Evolutionary conservation across 1,140 invertebrate species (phyloP), one percentile per base, ranked within the genome.

Genomic region (Orussus abietinus): DNA sequence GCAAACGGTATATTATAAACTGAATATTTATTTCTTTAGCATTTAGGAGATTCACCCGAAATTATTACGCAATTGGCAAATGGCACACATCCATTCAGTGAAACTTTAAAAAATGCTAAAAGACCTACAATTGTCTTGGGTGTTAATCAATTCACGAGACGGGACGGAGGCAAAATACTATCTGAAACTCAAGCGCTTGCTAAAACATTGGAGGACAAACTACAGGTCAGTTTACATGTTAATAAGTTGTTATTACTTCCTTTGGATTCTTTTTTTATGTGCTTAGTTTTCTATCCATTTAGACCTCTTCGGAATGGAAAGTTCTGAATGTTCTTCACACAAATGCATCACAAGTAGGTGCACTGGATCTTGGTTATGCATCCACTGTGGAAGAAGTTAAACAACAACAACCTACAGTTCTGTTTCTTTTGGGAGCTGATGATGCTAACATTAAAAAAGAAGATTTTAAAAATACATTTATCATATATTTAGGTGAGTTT

Each of bases 351-450:
- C 93, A 98, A 79, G 93, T 96, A 33, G 96, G 92, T 33, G 96
- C 97, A 18, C 76, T 98, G 32, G 97, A 99, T 76, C 66, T 98
- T 35, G 96, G 96, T 22, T 98, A 95, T 74, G 82, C 84, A 50
- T 78, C 92, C 3, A 87, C 90, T 12, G 78, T 88, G 5, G 79
- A 84, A 15, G 75, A 75, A 42, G 78, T 86, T n/a, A 70, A 84
- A 19, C 69, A 86, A 43, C 61, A 70, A 35, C 77, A 84, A 47
- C 88, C 92, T 0, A 84, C 87, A 63, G 81, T 98, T 19, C 67
- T 99, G 9, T 96, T 86, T 69, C 75, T 99, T 29, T 74, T 99
- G 35, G 96, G 95, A 20, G 93, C 96, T 38, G 97, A 99, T 71
- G 89, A 90, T 54, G 80, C 82, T 1, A 78, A 82, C 18, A 80